phyloP scores from a whole-genome alignment of 2,113 vertebrate genomes.

The Columba livia region DNA sequence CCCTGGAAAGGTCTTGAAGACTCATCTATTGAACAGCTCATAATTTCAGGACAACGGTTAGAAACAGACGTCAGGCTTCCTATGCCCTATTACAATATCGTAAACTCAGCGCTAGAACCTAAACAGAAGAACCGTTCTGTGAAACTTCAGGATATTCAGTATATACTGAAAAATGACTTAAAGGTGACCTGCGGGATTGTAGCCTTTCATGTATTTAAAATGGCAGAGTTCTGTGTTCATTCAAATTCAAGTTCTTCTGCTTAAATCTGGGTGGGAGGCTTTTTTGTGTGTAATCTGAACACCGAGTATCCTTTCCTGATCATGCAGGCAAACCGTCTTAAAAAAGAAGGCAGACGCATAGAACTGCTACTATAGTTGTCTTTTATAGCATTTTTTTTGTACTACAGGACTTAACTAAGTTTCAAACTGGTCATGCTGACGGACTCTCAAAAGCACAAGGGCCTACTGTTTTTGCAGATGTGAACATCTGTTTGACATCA shows the following conservation, averaged over 20 bases:
- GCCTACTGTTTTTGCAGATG: slow-evolving; percentile 28
- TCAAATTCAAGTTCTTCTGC: not conserved
- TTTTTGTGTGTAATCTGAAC: not conserved
- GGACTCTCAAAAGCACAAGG: not conserved
- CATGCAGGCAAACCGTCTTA: not conserved
- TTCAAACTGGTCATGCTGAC: not conserved
- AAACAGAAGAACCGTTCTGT: slow-evolving; percentile 69
- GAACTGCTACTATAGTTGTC: not conserved
- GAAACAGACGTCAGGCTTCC: slow-evolving; percentile 75
- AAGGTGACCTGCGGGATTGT: slow-evolving; percentile 61
- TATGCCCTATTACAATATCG: slow-evolving; percentile 69
- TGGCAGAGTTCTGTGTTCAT: not conserved
- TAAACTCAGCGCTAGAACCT: slow-evolving; percentile 73
- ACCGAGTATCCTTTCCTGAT: not conserved
- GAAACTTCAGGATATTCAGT: slow-evolving; percentile 78
- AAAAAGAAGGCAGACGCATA: not conserved
- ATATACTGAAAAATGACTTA: slow-evolving; percentile 77
- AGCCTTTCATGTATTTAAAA: not conserved
- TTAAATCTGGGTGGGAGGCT: not conserved
- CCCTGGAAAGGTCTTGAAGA: slow-evolving; percentile 78
- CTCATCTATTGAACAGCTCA: slow-evolving; percentile 61
- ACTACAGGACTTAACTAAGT: slow-evolving; percentile 67
- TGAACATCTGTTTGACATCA: slow-evolving; percentile 57
- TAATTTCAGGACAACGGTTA: slow-evolving; percentile 67
- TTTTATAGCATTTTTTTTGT: not conserved